phyloP scores from a whole-genome alignment of 2,888 invertebrate species.

The Cantharis rustica region DNA sequence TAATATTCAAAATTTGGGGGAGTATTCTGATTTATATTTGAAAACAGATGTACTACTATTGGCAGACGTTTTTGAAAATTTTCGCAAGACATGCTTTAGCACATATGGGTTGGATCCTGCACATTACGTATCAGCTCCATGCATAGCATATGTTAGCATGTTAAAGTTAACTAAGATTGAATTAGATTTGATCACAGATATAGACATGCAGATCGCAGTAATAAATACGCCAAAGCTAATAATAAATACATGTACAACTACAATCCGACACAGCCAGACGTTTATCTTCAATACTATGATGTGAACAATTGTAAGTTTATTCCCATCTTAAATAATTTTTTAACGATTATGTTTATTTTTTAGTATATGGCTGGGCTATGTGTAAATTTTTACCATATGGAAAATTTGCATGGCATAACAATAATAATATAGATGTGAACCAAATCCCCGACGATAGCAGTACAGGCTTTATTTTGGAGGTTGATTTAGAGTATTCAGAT shows the following conservation, averaged over 20 bases:
- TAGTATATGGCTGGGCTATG: neutral
- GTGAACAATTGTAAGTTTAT: conserved; percentile 34
- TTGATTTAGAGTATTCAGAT: conserved; percentile 53
- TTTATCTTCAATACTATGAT: conserved; percentile 42
- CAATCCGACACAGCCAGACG: conserved; percentile 34
- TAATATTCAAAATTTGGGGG: conserved; percentile 40
- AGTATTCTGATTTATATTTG: conserved; percentile 48
- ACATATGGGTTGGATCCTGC: conserved; percentile 44
- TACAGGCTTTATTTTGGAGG: conserved; percentile 50
- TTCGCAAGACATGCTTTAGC: conserved; percentile 38
- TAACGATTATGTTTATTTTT: neutral
- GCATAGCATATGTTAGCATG: conserved; percentile 42
- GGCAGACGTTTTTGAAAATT: conserved; percentile 39
- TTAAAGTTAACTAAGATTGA: conserved; percentile 36
- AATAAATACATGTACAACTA: conserved; percentile 40
- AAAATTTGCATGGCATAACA: conserved; percentile 30
- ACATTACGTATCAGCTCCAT: conserved; percentile 42
- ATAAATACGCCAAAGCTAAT: conserved; percentile 35
- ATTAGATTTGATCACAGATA: conserved; percentile 46
- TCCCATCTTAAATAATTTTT: conserved; percentile 21
- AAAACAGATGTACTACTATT: conserved; percentile 4
- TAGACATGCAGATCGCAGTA: conserved; percentile 44
- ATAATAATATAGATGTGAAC: neutral
- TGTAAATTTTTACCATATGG: neutral
- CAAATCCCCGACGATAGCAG: conserved; percentile 15